Conservation (phyloP, 1,140 invertebrate genomes). For the Lerema accius region DNA sequence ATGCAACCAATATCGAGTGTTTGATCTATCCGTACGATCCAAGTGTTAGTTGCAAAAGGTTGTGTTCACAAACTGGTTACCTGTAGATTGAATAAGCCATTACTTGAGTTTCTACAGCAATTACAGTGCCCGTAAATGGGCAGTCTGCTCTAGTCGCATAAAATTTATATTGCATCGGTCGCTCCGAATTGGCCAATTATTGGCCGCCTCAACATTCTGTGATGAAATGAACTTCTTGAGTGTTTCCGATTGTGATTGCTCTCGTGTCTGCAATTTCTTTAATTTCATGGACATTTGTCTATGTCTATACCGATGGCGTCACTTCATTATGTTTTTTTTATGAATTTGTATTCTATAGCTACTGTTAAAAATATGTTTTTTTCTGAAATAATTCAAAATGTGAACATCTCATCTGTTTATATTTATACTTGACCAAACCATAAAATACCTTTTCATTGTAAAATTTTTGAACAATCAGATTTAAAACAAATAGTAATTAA, state of each 20-base stretch:
- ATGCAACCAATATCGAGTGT: not conserved
- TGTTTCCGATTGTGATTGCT: conserved; percentile 31
- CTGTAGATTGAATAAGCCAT: conserved; percentile 61
- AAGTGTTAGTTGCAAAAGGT: conserved; percentile 14
- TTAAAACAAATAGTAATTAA: too few species aligned
- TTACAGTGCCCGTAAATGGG: conserved; percentile 56
- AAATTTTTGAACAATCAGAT: too few species aligned
- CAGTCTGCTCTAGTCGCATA: conserved; percentile 45
- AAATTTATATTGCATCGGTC: conserved; percentile 54
- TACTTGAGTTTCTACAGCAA: conserved; percentile 67
- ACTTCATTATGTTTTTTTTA: not conserved
- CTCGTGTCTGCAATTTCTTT: conserved; percentile 27
- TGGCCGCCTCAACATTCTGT: conserved; percentile 22
- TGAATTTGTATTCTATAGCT: too few species aligned
- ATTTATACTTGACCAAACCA: too few species aligned
- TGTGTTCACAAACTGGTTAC: conserved; percentile 42
- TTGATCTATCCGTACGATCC: not conserved
- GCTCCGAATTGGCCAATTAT: conserved; percentile 55
- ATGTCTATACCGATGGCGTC: not conserved
- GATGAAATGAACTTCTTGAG: conserved; percentile 32
- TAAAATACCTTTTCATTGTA: too few species aligned
- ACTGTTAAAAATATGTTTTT: too few species aligned
- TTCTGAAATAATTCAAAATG: too few species aligned
- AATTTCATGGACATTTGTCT: conserved; percentile 4
- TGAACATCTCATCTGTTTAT: too few species aligned